phyloP scores from a whole-genome alignment of 23 tunicate species.

The Diplosoma virens region DNA sequence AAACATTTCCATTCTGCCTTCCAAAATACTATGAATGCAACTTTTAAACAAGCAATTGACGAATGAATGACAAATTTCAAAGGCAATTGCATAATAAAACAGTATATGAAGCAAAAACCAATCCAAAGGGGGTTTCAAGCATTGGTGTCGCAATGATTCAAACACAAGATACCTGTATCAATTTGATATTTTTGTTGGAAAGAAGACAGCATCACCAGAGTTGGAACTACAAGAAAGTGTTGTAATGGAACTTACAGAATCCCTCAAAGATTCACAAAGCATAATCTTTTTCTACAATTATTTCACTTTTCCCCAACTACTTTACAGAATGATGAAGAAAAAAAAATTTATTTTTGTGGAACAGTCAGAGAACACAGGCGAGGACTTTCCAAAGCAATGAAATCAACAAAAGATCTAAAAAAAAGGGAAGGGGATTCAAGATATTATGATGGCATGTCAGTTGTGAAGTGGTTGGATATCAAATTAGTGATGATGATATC shows the following conservation, averaged over 20 bases:
- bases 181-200: too few relatives aligned
- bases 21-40: background rate
- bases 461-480: background rate
- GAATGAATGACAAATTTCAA: background rate
- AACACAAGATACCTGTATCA: slow-evolving; percentile 5
- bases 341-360: background rate
- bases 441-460: background rate
- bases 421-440: background rate
- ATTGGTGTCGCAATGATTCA: background rate
- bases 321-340: too few relatives aligned
- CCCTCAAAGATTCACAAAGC: background rate
- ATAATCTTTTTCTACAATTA: background rate
- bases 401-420: background rate
- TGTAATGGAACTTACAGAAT: background rate
- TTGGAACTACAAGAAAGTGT: background rate
- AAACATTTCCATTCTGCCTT: background rate
- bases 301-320: background rate
- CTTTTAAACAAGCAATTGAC: background rate
- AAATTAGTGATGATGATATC: background rate
- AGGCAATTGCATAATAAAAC: background rate
- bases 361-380: background rate
- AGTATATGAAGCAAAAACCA: background rate
- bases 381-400: background rate
- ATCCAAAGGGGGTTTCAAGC: background rate
- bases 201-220: background rate